Conservation (phyloP, 1,140 invertebrate species). For the Popillia japonica region DNA sequence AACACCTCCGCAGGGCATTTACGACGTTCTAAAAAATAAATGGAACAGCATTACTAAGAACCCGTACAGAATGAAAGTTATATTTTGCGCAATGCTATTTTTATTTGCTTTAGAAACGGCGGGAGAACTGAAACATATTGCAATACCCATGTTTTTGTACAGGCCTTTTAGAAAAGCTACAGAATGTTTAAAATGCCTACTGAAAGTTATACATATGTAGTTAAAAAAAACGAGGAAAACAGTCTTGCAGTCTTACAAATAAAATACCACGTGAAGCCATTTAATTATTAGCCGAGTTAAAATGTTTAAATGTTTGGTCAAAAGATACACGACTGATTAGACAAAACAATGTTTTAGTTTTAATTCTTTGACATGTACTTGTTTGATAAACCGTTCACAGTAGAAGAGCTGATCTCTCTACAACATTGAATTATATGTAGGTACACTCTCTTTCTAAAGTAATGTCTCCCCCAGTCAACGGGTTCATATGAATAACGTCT, state of each 20-base stretch:
- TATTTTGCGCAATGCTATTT: constrained; percentile 44
- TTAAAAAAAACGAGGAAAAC: not conserved
- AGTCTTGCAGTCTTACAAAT: not conserved
- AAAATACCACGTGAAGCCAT: no score
- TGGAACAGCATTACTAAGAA: constrained; percentile 36
- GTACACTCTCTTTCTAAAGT: no score
- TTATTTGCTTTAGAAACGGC: constrained; percentile 46
- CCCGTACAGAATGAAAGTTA: constrained; percentile 45
- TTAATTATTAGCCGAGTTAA: no score
- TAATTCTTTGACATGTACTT: no score
- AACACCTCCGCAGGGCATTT: not conserved
- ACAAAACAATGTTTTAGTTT: no score
- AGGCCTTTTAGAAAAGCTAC: constrained; percentile 44
- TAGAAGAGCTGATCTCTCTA: no score
- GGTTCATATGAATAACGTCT: no score
- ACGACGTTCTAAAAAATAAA: not conserved
- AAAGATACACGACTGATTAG: no score
- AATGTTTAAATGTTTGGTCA: no score
- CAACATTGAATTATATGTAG: no score
- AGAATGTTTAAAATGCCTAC: constrained; percentile 7
- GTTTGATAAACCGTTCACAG: no score
- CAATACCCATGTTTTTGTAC: constrained; percentile 46
- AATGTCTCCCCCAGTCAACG: no score
- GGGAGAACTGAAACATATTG: constrained; percentile 44
- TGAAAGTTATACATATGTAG: not conserved